phyloP scores from a whole-genome alignment of 2,113 vertebrate species.

The Sinocyclocheilus anophthalmus region DNA sequence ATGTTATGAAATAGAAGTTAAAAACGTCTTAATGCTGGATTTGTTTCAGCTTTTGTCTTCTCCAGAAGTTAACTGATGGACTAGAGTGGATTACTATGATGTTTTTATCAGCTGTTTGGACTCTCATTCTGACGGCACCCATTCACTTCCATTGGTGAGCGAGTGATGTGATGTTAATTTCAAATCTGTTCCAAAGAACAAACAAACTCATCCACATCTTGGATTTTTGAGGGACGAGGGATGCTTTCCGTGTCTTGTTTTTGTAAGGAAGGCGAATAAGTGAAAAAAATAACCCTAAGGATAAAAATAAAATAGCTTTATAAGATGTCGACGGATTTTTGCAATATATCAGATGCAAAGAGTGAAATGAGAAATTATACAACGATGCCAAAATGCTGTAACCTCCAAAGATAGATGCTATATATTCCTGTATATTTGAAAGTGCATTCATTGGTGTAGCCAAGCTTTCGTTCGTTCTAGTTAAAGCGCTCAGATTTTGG shows the following conservation, averaged over 20 bases:
- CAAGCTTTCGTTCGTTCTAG: constrained; percentile 70
- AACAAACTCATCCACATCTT: not conserved
- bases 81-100: no score
- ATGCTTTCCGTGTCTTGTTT: not conserved
- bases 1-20: no score
- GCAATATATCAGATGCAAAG: constrained; percentile 67
- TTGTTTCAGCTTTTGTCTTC: no score
- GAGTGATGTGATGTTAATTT: no score
- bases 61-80: no score
- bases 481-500: constrained; percentile 73
- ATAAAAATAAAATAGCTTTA: constrained; percentile 64
- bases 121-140: not conserved
- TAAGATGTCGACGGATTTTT: constrained; percentile 63
- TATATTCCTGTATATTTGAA: constrained; percentile 56
- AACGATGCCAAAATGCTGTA: constrained; percentile 63
- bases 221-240: not conserved
- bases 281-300: constrained; percentile 63
- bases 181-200: not conserved
- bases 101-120: no score
- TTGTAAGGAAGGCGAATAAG: constrained; percentile 34
- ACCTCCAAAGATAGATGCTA: constrained; percentile 60
- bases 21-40: no score
- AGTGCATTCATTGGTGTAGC: constrained; percentile 58
- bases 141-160: not conserved
- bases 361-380: constrained; percentile 63